Percentiles rank a stretch among this genome's conserved stretches.
Conservation (phyloP, 2,113 vertebrate species). For the Xenopus tropicalis region UCB_Xtro_10.0 CM004449.2:28203501-28204000, state of each 20-base stretch:
- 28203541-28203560: slow-evolving; percentile 15
- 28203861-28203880: too few relatives aligned
- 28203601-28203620: background rate
- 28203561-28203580: slow-evolving; percentile 9
- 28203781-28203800: slow-evolving; percentile 12
- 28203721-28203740: slow-evolving; percentile 7
- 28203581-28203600: slow-evolving; percentile 3
- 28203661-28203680: slow-evolving; percentile 1
- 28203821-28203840: background rate
- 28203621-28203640: slow-evolving; percentile 27
- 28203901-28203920: too few relatives aligned
- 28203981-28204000: too few relatives aligned
- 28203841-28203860: background rate
- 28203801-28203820: background rate
- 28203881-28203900: too few relatives aligned
- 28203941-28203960: too few relatives aligned
- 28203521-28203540: slow-evolving; percentile 6
- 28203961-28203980: too few relatives aligned
- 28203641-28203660: slow-evolving; percentile 5
- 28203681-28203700: background rate
- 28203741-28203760: slow-evolving; percentile 11
- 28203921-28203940: too few relatives aligned
- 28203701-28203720: background rate
- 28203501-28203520: slow-evolving; percentile 3
- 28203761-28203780: slow-evolving; percentile 2